A percentile compares a stretch with the other conserved stretches of the same genome.
Evolutionary conservation across 2,888 invertebrate genomes (phyloP).

Genomic region (Zygogramma bicolorata): DNA sequence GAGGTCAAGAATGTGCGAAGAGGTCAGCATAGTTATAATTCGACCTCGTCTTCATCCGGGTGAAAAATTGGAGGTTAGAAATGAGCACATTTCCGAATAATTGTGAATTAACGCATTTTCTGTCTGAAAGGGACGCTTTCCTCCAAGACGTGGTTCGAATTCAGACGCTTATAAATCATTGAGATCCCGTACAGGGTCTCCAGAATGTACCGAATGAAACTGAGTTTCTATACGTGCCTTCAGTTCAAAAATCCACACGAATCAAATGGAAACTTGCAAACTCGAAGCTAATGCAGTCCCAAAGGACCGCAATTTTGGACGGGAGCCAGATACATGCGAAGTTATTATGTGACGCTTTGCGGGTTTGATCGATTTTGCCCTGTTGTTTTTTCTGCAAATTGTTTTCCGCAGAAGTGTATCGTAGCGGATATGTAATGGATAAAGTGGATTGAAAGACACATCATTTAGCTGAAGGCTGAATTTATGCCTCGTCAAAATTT

Average conservation of each 20-base stretch:
- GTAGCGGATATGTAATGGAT: neutral
- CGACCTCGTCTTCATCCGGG: too few relatives aligned
- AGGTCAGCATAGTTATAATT: too few relatives aligned
- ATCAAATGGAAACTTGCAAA: neutral
- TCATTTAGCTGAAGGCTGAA: neutral
- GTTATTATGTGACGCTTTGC: conserved; percentile 28
- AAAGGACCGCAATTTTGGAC: conserved; percentile 30
- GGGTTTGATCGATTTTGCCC: conserved; percentile 28
- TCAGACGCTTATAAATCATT: too few relatives aligned
- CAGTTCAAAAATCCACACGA: neutral
- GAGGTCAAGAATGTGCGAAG: too few relatives aligned
- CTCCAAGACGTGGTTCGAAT: too few relatives aligned
- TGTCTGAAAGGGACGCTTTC: too few relatives aligned
- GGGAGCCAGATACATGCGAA: conserved; percentile 28
- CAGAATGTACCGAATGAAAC: too few relatives aligned
- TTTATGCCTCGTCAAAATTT: neutral
- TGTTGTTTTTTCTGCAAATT: conserved; percentile 6
- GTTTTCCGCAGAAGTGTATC: neutral
- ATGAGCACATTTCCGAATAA: too few relatives aligned
- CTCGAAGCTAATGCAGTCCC: conserved; percentile 27
- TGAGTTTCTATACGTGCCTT: too few relatives aligned
- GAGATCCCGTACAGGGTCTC: too few relatives aligned
- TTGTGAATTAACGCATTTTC: too few relatives aligned
- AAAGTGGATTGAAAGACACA: neutral
- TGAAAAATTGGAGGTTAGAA: too few relatives aligned